A percentile compares a stretch with the other conserved stretches of the same genome.
These are phyloP conservation scores for Dendroctonus valens DNA, from an alignment of 1,140 invertebrate genomes.

Conservation along the genomic window DNA sequence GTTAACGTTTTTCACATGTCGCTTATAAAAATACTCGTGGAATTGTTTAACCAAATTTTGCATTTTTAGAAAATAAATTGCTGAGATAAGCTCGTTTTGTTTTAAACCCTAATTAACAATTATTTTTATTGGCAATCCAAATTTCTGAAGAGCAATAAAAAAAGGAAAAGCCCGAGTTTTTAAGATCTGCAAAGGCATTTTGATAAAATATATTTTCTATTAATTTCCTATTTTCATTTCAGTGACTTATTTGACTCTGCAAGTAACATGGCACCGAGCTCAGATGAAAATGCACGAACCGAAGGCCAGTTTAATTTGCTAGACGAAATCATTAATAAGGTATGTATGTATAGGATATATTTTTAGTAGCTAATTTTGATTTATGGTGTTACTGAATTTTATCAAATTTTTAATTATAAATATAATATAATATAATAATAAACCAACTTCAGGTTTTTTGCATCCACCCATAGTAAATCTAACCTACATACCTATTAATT, in stretches of 20 bases:
- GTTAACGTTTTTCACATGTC: too few relatives aligned
- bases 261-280: conserved; percentile 46
- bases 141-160: too few relatives aligned
- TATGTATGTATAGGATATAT: conserved; percentile 24
- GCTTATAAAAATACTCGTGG: too few relatives aligned
- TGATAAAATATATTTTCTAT: neutral
- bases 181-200: too few relatives aligned
- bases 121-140: too few relatives aligned
- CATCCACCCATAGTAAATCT: neutral
- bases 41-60: too few relatives aligned
- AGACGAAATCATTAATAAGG: conserved; percentile 44
- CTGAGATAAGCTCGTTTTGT: too few relatives aligned
- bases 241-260: conserved; percentile 43
- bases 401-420: neutral
- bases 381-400: neutral
- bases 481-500: neutral
- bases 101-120: too few relatives aligned
- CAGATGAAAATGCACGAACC: conserved; percentile 37
- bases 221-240: conserved; percentile 32
- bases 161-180: too few relatives aligned
- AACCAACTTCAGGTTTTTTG: neutral
- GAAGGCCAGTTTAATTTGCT: conserved; percentile 37
- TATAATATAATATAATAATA: too few relatives aligned
- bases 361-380: neutral
- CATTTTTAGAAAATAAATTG: too few relatives aligned